Evolutionary conservation across 2,888 invertebrate genomes (phyloP).

Genomic region (Mimumesa dahlbomi): DNA sequence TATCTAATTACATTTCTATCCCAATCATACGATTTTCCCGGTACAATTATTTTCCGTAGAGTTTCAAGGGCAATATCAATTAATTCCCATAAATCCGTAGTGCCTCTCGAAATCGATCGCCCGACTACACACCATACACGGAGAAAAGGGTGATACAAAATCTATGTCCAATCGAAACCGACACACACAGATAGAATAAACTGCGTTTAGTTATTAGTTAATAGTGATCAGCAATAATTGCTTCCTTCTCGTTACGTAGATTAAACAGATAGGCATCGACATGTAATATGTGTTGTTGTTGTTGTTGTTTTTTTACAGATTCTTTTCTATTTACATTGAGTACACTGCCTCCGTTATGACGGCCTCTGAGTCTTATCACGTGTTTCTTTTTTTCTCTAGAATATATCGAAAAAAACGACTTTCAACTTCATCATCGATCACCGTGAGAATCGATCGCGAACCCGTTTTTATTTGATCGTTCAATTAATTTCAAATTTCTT

Average conservation of each 20-base stretch:
- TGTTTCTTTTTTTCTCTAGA: conserved; percentile 30
- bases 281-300: conserved; percentile 39
- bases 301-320: conserved; percentile 60
- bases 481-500: no score
- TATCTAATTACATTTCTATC: no score
- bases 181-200: conserved; percentile 75
- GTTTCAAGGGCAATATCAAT: no score
- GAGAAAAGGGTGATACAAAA: conserved; percentile 74
- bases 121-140: conserved; percentile 66
- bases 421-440: conserved; percentile 19
- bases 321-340: conserved; percentile 63
- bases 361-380: conserved; percentile 47
- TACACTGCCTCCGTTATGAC: conserved; percentile 37
- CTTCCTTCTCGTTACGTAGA: conserved; percentile 49
- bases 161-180: conserved; percentile 73
- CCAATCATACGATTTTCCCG: no score
- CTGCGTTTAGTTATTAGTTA: conserved; percentile 67
- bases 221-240: conserved; percentile 64
- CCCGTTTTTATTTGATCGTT: no score
- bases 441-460: conserved; percentile 11
- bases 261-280: conserved; percentile 65
- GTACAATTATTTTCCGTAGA: no score
- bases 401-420: conserved; percentile 27
- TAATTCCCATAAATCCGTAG: no score
- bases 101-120: conserved; percentile 47